phyloP scores from a whole-genome alignment of 2,797 vertebrate species.

The Kryptopterus vitreolus region DNA sequence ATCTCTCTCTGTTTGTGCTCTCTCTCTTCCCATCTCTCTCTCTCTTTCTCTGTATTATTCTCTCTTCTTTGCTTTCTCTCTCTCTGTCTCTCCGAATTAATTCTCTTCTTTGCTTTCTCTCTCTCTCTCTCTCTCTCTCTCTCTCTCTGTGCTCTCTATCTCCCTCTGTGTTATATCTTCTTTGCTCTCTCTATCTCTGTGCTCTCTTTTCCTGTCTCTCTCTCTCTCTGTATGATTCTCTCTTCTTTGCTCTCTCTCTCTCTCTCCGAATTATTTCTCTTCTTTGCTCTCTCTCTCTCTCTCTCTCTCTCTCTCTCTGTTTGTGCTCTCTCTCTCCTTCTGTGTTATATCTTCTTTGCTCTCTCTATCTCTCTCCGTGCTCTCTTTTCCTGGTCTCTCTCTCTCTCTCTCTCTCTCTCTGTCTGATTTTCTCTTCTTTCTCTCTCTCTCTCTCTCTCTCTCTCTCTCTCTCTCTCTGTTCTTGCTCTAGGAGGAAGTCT shows the following conservation, averaged over 20 bases:
- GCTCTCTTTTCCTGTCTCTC: not conserved
- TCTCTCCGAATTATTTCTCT: not conserved
- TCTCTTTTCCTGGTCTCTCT: not conserved
- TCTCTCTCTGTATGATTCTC: not conserved
- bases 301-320: too few species aligned
- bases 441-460: not conserved
- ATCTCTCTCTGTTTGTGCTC: not conserved
- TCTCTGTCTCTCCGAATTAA: not conserved
- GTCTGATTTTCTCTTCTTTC: not conserved
- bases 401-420: not conserved
- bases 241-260: not conserved
- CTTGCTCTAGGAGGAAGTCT: not conserved
- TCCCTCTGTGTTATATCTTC: too few species aligned
- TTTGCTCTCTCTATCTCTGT: too few species aligned
- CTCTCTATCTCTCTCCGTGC: not conserved
- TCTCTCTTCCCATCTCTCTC: not conserved
- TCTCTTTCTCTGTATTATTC: not conserved
- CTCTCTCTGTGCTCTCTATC: too few species aligned
- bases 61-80: not conserved
- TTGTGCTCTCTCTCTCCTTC: too few species aligned
- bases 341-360: too few species aligned
- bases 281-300: not conserved
- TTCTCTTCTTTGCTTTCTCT: too few species aligned
- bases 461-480: not conserved
- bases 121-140: not conserved